These are phyloP conservation scores for Bacillus rossius DNA, from an alignment of 1,140 invertebrate species.

Conservation along the genomic window DNA sequence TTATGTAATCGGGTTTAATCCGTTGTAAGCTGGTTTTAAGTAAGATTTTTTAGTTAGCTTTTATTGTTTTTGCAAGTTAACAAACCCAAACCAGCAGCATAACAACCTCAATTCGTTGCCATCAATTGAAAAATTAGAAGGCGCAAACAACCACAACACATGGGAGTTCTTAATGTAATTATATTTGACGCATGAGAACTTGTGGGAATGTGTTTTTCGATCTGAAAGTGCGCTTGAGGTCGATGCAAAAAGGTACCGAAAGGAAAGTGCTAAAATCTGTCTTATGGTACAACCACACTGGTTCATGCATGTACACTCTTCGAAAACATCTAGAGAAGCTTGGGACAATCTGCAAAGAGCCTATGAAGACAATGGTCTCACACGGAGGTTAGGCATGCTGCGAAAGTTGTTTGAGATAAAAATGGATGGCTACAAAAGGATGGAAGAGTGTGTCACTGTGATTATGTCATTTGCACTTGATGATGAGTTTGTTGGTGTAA, in stretches of 20 bases:
- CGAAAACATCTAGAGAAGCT: constrained; percentile 4
- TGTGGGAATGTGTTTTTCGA: too few species aligned
- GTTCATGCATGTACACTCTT: background rate
- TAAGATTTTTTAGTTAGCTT: too few species aligned
- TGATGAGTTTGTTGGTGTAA: background rate
- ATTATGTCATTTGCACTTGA: constrained; percentile 1
- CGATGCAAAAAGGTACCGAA: background rate
- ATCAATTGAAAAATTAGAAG: too few species aligned
- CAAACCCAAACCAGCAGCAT: too few species aligned
- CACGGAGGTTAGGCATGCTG: background rate
- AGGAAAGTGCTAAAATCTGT: constrained; percentile 7
- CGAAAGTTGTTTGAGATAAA: background rate
- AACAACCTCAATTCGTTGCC: too few species aligned
- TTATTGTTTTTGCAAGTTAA: too few species aligned
- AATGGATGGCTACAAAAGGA: background rate
- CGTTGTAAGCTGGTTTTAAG: too few species aligned
- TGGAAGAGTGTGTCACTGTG: background rate
- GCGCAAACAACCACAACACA: too few species aligned
- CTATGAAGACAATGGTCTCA: background rate
- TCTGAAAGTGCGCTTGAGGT: too few species aligned
- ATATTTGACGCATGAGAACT: too few species aligned
- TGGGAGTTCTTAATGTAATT: too few species aligned
- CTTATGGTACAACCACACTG: constrained; percentile 2
- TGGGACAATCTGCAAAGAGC: background rate
- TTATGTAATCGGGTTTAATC: too few species aligned